These are phyloP conservation scores for Pediacus dermestoides DNA, from an alignment of 2,888 invertebrate species.

Conservation along the genomic window DNA sequence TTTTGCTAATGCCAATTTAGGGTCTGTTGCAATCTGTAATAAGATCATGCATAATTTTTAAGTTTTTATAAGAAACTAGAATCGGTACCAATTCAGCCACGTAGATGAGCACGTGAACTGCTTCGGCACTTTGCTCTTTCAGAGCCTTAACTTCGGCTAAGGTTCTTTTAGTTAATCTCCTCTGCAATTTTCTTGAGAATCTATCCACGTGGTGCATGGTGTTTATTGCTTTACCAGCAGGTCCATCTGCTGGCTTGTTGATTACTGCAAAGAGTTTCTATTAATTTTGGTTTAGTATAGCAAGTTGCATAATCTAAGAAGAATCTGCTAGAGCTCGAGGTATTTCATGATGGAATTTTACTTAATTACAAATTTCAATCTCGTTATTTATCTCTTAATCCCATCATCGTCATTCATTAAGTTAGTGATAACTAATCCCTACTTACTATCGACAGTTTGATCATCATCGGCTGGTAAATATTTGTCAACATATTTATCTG, in stretches of 20 bases:
- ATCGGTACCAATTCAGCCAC: conserved; percentile 70
- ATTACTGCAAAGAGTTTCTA: conserved; percentile 2
- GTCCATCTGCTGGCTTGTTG: conserved; percentile 28
- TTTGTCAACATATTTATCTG: conserved; percentile 79
- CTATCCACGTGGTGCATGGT: conserved; percentile 77
- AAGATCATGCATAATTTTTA: not conserved
- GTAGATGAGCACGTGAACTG: conserved; percentile 72
- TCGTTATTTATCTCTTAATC: no score
- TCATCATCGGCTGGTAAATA: conserved; percentile 69
- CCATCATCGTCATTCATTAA: no score
- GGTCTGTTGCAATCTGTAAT: conserved; percentile 73
- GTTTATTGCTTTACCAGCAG: conserved; percentile 61
- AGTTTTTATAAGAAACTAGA: not conserved
- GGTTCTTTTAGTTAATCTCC: conserved; percentile 72
- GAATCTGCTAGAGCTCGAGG: no score
- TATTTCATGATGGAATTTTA: no score
- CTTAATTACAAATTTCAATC: no score
- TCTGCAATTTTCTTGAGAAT: conserved; percentile 72
- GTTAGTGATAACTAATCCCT: no score
- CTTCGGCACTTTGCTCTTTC: conserved; percentile 71
- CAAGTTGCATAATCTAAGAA: no score
- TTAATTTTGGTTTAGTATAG: no score
- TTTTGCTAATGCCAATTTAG: conserved; percentile 69
- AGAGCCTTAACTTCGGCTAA: conserved; percentile 76
- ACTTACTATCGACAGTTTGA: conserved; percentile 63